These are phyloP conservation scores for Oxyura jamaicensis DNA, from an alignment of 2,113 vertebrate genomes.

Conservation along the genomic window DNA sequence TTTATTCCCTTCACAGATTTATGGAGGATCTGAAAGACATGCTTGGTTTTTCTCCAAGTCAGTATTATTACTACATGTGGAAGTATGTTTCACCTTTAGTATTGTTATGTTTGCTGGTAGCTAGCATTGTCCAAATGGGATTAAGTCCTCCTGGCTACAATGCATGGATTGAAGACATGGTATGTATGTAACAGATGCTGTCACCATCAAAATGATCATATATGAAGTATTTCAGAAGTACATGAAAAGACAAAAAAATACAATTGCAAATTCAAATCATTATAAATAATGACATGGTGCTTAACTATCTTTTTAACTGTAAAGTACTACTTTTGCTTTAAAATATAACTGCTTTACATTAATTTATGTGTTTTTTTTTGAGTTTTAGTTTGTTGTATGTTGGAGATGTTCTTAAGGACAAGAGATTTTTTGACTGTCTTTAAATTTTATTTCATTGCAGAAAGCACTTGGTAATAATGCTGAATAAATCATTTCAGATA, in stretches of 20 bases:
- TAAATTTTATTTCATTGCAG: not conserved
- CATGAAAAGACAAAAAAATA: not conserved
- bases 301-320: not conserved
- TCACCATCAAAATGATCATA: not conserved
- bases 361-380: not conserved
- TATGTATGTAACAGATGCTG: conserved; percentile 54
- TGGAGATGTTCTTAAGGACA: not conserved
- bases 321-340: not conserved
- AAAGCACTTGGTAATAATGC: not conserved
- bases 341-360: not conserved
- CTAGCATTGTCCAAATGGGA: conserved; percentile 89
- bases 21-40: conserved; percentile 96
- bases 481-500: not conserved
- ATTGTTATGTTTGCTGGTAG: conserved; percentile 82
- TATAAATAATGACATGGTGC: not conserved
- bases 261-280: not conserved
- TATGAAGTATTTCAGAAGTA: not conserved
- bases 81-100: conserved; percentile 93
- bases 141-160: conserved; percentile 91
- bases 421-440: not conserved
- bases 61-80: conserved; percentile 98
- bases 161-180: conserved; percentile 93
- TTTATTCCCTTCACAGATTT: conserved; percentile 82
- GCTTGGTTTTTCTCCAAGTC: conserved; percentile 92
- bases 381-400: not conserved